Percentiles rank a stretch among this genome's conserved stretches.
phyloP scores from a whole-genome alignment of 2,888 invertebrate genomes.

The Osmoderma eremita region DNA sequence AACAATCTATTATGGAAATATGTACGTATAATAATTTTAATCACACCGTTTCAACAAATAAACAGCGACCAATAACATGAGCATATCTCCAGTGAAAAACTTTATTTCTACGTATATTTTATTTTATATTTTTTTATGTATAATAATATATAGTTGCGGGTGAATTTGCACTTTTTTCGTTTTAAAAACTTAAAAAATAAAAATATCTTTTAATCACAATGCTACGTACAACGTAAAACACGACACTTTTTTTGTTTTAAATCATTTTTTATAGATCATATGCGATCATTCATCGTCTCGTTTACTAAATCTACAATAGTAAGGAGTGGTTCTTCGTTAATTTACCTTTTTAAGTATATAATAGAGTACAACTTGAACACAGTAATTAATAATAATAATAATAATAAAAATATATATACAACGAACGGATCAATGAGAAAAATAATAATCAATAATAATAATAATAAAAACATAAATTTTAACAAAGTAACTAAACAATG shows the following conservation, averaged over 20 bases:
- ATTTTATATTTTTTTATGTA: neutral
- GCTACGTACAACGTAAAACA: conserved; percentile 56
- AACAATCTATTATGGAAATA: conserved; percentile 1
- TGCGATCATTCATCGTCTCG: conserved; percentile 20
- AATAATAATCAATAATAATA: conserved; percentile 40
- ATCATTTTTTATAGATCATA: conserved; percentile 36
- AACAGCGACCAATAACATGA: conserved; percentile 45
- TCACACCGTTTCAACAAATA: conserved; percentile 43
- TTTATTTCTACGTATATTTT: conserved; percentile 8
- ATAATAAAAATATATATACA: conserved; percentile 40
- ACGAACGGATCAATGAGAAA: conserved; percentile 35
- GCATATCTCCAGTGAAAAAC: conserved; percentile 32
- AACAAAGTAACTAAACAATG: conserved; percentile 38
- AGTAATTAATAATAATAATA: conserved; percentile 41
- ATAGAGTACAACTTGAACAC: conserved; percentile 44
- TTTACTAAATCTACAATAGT: conserved; percentile 29
- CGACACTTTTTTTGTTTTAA: conserved; percentile 25
- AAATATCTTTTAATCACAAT: conserved; percentile 60
- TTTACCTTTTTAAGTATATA: conserved; percentile 42
- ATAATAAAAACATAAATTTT: conserved; percentile 40
- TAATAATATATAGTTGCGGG: conserved; percentile 41
- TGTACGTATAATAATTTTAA: neutral
- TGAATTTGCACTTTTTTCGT: conserved; percentile 46
- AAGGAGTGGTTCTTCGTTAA: conserved; percentile 51
- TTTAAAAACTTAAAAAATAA: conserved; percentile 54